Conservation (phyloP, 2,797 vertebrate species). For the Myotis findleyi region DNA sequence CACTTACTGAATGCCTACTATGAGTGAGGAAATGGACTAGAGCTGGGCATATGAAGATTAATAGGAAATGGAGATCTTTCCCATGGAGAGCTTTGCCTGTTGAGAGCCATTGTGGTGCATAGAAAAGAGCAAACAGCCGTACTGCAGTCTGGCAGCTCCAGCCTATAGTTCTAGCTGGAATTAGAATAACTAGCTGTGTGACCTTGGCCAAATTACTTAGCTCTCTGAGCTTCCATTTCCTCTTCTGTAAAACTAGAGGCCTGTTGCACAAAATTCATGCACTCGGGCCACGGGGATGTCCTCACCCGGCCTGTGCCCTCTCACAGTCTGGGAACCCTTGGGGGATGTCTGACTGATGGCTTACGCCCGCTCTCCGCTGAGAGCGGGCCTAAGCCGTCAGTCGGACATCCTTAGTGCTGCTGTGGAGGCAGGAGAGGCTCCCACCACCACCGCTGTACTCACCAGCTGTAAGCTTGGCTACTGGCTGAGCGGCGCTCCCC, state of each 20-base stretch:
- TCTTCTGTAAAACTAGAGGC: not conserved
- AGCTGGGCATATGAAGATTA: not conserved
- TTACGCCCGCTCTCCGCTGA: too few species aligned
- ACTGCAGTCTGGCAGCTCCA: not conserved
- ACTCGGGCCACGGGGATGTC: too few species aligned
- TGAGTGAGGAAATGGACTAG: not conserved
- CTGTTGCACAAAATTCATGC: too few species aligned
- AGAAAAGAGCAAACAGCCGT: not conserved
- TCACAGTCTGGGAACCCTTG: too few species aligned
- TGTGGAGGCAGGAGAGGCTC: too few species aligned
- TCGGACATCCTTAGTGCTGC: too few species aligned
- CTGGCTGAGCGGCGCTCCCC: too few species aligned
- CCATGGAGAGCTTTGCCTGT: not conserved
- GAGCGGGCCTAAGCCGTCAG: too few species aligned
- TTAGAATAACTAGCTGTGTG: not conserved
- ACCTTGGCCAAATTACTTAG: not conserved
- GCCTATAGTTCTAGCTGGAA: not conserved
- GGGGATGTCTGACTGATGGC: too few species aligned
- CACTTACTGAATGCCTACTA: not conserved
- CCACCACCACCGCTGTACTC: too few species aligned
- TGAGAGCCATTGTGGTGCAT: rapidly evolving
- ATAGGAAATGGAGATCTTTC: not conserved
- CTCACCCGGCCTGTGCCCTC: too few species aligned
- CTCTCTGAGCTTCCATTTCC: not conserved
- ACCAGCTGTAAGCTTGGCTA: too few species aligned